Evolutionary conservation across 2,888 invertebrate species (phyloP).

Genomic region (Prionchulus punctatus): DNA sequence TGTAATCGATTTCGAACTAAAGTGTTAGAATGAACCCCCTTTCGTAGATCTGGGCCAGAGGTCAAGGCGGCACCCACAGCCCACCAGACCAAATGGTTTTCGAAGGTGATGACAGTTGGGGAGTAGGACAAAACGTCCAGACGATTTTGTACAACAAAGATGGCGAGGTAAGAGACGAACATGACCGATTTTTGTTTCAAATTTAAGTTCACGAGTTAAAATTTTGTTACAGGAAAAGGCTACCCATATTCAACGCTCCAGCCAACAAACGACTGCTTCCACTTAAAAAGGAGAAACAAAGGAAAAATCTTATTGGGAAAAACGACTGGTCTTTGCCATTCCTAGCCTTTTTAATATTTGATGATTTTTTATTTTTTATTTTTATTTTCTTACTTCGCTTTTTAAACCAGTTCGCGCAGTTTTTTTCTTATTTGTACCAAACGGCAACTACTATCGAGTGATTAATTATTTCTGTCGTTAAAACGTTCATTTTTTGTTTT

Average conservation of each 20-base stretch:
- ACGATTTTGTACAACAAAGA: conserved; percentile 30
- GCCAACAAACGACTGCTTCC: not conserved
- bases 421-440: too few relatives aligned
- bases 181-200: not conserved
- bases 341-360: too few relatives aligned
- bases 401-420: too few relatives aligned
- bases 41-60: conserved; percentile 27
- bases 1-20: not conserved
- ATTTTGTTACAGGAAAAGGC: conserved; percentile 22
- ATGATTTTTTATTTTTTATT: too few relatives aligned
- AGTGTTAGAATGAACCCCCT: not conserved
- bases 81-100: conserved; percentile 27
- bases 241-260: conserved; percentile 25
- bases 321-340: too few relatives aligned
- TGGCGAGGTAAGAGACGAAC: conserved; percentile 26
- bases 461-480: too few relatives aligned
- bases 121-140: conserved; percentile 28
- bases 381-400: too few relatives aligned
- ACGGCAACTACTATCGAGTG: too few relatives aligned
- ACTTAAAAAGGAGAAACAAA: not conserved
- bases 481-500: too few relatives aligned
- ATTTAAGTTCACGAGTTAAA: not conserved
- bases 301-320: too few relatives aligned
- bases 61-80: conserved; percentile 23
- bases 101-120: conserved; percentile 30